Conservation (phyloP, 2,888 invertebrate species). For the Steinernema hermaphroditum region DNA sequence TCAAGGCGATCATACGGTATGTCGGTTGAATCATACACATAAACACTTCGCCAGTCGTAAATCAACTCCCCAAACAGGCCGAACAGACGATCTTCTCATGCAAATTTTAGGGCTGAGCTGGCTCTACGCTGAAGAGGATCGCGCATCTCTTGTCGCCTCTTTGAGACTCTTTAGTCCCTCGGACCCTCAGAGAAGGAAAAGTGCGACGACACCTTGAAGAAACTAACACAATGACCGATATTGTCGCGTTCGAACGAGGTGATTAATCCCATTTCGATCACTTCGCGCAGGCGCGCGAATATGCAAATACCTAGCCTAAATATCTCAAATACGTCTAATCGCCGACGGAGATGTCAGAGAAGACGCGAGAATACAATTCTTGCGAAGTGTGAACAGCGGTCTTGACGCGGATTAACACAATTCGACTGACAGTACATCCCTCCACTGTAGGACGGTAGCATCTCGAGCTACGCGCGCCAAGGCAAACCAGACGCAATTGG, state of each 20-base stretch:
- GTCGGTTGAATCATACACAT: constrained; percentile 13
- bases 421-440: neutral
- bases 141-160: neutral
- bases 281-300: constrained; percentile 4
- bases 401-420: constrained; percentile 25
- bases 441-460: too few relatives aligned
- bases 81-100: constrained; percentile 1
- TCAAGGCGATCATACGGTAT: neutral
- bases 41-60: constrained; percentile 26
- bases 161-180: neutral
- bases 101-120: neutral
- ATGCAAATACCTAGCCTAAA: constrained; percentile 28
- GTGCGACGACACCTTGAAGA: constrained; percentile 17
- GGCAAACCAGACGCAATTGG: neutral
- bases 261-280: constrained; percentile 29
- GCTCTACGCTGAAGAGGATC: neutral
- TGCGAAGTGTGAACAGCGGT: constrained; percentile 17
- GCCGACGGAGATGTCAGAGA: constrained; percentile 5
- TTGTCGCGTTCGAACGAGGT: constrained; percentile 24
- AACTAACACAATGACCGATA: constrained; percentile 24
- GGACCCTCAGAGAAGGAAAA: neutral
- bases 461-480: neutral
- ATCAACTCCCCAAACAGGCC: neutral
- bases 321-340: constrained; percentile 22
- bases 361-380: neutral